phyloP scores from a whole-genome alignment of 2,113 vertebrate genomes.

The Dunckerocampus dactyliophorus region DNA sequence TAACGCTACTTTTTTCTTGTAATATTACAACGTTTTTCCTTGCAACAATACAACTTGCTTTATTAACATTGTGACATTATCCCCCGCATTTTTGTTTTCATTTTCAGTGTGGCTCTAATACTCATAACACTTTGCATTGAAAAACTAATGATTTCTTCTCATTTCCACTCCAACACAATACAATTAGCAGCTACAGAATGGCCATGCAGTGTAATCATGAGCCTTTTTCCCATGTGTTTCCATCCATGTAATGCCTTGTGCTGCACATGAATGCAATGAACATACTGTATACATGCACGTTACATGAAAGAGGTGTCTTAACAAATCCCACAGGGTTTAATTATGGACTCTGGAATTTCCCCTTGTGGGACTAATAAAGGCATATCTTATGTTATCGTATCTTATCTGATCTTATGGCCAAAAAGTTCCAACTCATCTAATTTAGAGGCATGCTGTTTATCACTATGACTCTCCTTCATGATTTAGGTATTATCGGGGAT shows the following conservation, averaged over 20 bases:
- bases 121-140: neutral
- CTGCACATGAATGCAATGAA: conserved; percentile 3
- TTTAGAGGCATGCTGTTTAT: conserved; percentile 26
- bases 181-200: neutral
- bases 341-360: too few relatives aligned
- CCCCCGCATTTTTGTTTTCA: neutral
- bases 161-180: conserved; percentile 9
- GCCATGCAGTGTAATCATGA: too few relatives aligned
- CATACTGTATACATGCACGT: neutral
- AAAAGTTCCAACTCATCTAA: conserved; percentile 19
- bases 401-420: too few relatives aligned
- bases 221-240: too few relatives aligned
- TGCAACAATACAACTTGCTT: neutral
- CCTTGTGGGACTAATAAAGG: too few relatives aligned
- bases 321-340: conserved; percentile 27
- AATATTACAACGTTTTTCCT: neutral
- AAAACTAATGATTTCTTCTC: conserved; percentile 7
- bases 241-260: conserved; percentile 18
- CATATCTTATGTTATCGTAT: too few relatives aligned
- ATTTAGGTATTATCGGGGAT: neutral
- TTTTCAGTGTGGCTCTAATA: neutral
- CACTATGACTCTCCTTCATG: neutral
- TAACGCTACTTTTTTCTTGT: neutral
- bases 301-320: conserved; percentile 19
- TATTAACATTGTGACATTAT: neutral